Evolutionary conservation across 1,140 invertebrate species (phyloP).

Genomic region (Matsumurasca onukii): DNA sequence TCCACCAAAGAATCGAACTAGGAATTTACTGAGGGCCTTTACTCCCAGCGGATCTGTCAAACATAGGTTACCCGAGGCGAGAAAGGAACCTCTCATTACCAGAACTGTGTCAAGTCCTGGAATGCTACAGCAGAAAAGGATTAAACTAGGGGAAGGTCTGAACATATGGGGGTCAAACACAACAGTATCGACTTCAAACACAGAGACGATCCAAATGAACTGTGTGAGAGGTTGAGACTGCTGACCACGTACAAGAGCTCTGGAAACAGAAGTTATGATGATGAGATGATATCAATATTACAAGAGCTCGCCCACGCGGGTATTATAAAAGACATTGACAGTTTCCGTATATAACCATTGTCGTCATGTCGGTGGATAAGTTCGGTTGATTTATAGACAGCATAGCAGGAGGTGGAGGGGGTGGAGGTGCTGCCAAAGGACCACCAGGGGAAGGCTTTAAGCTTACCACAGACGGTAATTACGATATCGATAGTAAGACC

Average conservation of each 20-base stretch:
- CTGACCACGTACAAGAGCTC: not conserved
- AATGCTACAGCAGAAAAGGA: too few relatives aligned
- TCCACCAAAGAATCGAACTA: not conserved
- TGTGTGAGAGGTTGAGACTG: not conserved
- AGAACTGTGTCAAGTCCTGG: too few relatives aligned
- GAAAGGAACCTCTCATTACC: too few relatives aligned
- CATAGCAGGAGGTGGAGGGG: too few relatives aligned
- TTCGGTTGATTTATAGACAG: too few relatives aligned
- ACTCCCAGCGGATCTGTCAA: too few relatives aligned
- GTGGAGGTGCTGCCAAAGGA: not conserved
- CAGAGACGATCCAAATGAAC: constrained; percentile 18
- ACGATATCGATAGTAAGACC: not conserved
- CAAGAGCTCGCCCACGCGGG: not conserved
- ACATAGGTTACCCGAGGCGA: too few relatives aligned
- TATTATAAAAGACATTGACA: constrained; percentile 16
- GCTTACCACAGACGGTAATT: not conserved
- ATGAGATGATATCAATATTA: constrained; percentile 1
- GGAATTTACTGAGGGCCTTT: too few relatives aligned
- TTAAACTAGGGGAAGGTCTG: too few relatives aligned
- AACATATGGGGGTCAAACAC: too few relatives aligned
- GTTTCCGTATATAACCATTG: not conserved
- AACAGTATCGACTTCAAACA: too few relatives aligned
- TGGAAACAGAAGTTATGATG: not conserved
- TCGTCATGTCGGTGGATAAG: not conserved
- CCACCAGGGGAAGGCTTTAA: not conserved